These are phyloP conservation scores for Athene cunicularia DNA, from an alignment of 2,113 vertebrate species.

Conservation along the genomic window DNA sequence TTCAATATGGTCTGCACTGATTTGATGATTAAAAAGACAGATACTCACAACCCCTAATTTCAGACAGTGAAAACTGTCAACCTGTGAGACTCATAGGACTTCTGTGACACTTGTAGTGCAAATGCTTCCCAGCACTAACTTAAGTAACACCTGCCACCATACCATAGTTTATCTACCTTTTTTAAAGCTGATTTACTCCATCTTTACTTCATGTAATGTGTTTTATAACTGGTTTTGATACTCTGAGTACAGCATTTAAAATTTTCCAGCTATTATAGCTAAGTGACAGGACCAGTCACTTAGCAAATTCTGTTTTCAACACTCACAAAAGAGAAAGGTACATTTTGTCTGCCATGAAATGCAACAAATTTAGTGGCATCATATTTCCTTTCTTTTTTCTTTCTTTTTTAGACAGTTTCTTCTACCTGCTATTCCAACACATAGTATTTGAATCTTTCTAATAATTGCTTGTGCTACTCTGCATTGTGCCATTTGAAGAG, in stretches of 20 bases:
- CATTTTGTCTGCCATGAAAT: neutral
- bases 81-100: neutral
- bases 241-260: neutral
- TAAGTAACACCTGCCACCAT: neutral
- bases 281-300: neutral
- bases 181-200: neutral
- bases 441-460: neutral
- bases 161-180: neutral
- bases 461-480: neutral
- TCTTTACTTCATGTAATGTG: neutral
- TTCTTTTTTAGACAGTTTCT: neutral
- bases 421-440: neutral
- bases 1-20: neutral
- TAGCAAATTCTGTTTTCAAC: neutral
- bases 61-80: neutral
- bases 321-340: neutral
- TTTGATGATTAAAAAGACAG: neutral
- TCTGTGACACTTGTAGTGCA: neutral
- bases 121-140: neutral
- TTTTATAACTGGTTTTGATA: neutral
- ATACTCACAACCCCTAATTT: neutral
- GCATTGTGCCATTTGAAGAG: neutral
- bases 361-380: neutral
- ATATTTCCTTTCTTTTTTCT: neutral
- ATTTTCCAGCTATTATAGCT: neutral